Base-by-base conservation (phyloP, 2,888 invertebrate species). In the Halictus ligatus region DNA sequence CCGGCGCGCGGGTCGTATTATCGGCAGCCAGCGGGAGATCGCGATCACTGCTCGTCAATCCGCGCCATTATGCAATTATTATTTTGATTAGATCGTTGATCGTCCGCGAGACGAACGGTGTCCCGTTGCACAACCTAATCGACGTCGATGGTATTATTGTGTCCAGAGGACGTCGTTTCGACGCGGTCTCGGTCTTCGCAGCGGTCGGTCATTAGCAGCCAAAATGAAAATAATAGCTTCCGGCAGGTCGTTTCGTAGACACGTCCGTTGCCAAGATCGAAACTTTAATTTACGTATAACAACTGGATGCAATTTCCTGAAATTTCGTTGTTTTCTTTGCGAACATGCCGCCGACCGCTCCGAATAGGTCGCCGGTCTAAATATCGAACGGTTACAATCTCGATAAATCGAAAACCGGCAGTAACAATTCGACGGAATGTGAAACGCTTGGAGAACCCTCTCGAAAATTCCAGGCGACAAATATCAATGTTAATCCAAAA, bases 171-270 rank as follows among this genome's bases (percentile, higher is more conserved):
- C 72, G 75, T 71, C 72, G 25, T 21, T 21, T 12, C 29, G 46
- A 10, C 18, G 40, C 21, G 25, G 21, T 81, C 73, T 79, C 75
- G n/a, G 75, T 21, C 58, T 43, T 67, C 58, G 46, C 46, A 25
- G 2, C 54, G 48, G 48, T 4, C 72, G 71, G 76, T 88, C 80
- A 87, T 88, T 90, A 74, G 75, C 75, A 79, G 84, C 83, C 80
- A 76, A 89, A 90, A 89, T 87, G 88, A 86, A 89, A 91, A 91
- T 92, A 91, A 90, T 88, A 87, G 75, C 48, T 89, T 90, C 89
- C 85, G 78, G 88, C 89, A 86, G 77, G 83, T 85, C 50, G 60
- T 88, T 87, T 84, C 73, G 87, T 77, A 71, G 83, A 81, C 75
- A 80, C 85, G 78, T 72, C 71, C 81, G 75, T 35, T 89, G 88